phyloP scores from a whole-genome alignment of 2,113 vertebrate species.

The Ameiurus melas region DNA sequence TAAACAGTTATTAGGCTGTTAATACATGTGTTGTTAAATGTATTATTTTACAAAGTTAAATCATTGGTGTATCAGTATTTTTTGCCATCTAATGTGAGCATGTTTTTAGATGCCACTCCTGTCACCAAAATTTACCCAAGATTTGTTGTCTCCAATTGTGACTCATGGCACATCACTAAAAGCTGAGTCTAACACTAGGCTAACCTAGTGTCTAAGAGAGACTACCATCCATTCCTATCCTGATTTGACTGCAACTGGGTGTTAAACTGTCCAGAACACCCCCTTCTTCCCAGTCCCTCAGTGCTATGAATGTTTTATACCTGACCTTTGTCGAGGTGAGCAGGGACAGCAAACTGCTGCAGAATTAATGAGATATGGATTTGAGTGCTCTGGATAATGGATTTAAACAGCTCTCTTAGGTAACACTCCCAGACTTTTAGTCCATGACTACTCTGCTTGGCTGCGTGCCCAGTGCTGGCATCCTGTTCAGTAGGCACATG shows the following conservation, averaged over 20 bases:
- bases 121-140: neutral
- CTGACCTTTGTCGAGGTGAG: constrained; percentile 34
- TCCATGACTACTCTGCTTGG: constrained; percentile 32
- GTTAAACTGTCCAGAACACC: neutral
- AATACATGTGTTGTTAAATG: no score
- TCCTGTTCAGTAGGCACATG: constrained; percentile 35
- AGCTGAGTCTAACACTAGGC: neutral
- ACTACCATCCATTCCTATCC: neutral
- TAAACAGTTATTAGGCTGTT: neutral
- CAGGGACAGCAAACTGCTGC: constrained; percentile 23
- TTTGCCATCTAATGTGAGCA: neutral
- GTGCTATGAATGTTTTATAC: constrained; percentile 8
- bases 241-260: neutral
- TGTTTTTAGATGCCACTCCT: neutral
- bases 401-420: constrained; percentile 43
- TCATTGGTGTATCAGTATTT: neutral
- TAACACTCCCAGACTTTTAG: constrained; percentile 35
- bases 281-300: neutral
- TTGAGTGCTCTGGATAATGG: constrained; percentile 42
- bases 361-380: constrained; percentile 48
- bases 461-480: constrained; percentile 7
- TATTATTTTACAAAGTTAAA: neutral
- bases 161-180: neutral
- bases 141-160: neutral
- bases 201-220: neutral